Evolutionary conservation across 1,140 invertebrate genomes (phyloP), one percentile per base, ranked within the genome.

Genomic region (Triops longicaudatus): DNA sequence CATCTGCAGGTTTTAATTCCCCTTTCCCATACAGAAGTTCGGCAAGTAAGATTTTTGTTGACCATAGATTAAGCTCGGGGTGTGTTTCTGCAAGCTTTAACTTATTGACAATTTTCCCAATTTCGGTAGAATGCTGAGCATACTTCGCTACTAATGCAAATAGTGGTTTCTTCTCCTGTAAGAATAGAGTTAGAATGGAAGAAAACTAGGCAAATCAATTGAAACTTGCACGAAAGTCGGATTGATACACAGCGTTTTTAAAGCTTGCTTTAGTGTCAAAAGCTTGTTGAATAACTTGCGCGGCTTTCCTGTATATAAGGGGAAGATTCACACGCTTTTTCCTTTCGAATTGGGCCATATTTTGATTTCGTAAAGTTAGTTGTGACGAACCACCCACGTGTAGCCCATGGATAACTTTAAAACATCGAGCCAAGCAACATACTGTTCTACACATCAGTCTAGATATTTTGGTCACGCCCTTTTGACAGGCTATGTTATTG

Each of bases 21-120:
- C 87, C 81, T 84, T 92, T 91, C 71, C 92, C 92, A 87, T 91
- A 93, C n/a, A 95, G 83, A 28, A 94, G 84, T 83, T 96, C 93
- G 63, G 91, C 90, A 78, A 94, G 89, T 7, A 95, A 85, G 80
- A 95, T 86, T 84, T 87, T 89, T 1, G 91, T 89, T 73, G 96
- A 83, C 85, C 88, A 89, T 1, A 87, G 85, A 82, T 94, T 88
- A 79, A 94, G 85, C 73, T 88, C 85, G 26, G 88, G 83, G 82
- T 92, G 90, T 77, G 91, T 90, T 78, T 87, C 83, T 43, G 93
- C 84, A 77, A 92, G 84, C 42, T 81, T 80, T 9, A 80, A 78
- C 31, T 82, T 80, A 22, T 77, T 76, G 50, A 94, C 85, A 63
- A 95, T 84, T 75, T 87, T 84, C 75, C 90, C 86, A 77, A 95